Percentiles rank a stretch among this genome's conserved stretches.
These are phyloP conservation scores for Drosophila truncata DNA, from an alignment of 1,140 invertebrate genomes.

Conservation along the genomic window DNA sequence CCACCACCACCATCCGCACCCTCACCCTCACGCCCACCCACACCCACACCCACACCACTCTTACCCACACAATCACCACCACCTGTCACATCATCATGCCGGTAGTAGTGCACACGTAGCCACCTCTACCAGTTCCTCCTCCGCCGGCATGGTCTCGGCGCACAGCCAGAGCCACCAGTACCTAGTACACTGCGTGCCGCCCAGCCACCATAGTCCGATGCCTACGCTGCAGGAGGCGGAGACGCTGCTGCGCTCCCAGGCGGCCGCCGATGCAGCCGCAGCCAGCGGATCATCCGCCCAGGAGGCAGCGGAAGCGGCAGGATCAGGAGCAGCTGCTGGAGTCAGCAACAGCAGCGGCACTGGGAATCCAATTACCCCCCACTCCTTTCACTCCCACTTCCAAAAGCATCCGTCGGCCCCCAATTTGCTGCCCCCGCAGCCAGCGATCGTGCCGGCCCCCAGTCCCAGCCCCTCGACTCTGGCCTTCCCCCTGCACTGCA, in stretches of 20 bases:
- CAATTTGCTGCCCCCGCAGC: constrained; percentile 75
- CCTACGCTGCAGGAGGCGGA: constrained; percentile 81
- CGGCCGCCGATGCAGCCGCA: constrained; percentile 45
- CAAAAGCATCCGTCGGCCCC: constrained; percentile 84
- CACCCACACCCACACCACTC: constrained; percentile 41
- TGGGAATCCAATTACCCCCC: constrained; percentile 27
- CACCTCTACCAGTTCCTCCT: constrained; percentile 43
- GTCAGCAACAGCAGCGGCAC: constrained; percentile 26
- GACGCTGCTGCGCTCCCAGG: constrained; percentile 62
- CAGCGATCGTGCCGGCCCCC: constrained; percentile 64
- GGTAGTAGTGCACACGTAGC: constrained; percentile 83
- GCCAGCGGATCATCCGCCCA: constrained; percentile 16
- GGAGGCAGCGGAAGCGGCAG: constrained; percentile 15
- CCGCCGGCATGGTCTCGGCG: constrained; percentile 67
- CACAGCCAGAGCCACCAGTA: constrained; percentile 85
- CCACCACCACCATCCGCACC: constrained; percentile 50
- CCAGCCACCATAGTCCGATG: constrained; percentile 83
- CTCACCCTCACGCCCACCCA: constrained; percentile 17
- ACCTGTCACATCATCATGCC: constrained; percentile 43
- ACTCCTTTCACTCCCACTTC: constrained; percentile 80
- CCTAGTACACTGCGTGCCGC: constrained; percentile 84
- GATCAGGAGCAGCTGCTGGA: constrained; percentile 22
- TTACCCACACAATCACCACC: constrained; percentile 39
- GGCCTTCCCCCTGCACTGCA: constrained; percentile 82
- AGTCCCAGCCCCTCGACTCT: constrained; percentile 84